Evolutionary conservation across 1,140 invertebrate species (phyloP), one percentile per base, ranked within the genome.

Genomic region (Rhopalosiphum maidis): DNA sequence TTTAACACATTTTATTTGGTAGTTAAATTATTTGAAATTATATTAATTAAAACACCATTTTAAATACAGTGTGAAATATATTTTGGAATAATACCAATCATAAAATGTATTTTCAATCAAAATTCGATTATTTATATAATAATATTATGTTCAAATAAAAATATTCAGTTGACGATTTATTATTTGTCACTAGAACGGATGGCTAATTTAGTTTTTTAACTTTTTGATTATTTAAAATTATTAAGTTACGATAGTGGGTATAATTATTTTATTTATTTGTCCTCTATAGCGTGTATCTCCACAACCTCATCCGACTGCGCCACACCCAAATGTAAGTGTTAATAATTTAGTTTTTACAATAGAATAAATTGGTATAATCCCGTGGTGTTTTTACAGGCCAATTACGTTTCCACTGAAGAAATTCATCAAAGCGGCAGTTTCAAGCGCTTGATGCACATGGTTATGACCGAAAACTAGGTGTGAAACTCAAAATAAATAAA

Each of bases 341-440:
- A 35, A 88, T n/a, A 41, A 54, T 93, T 90, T 30, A 18, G 15
- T 7, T n/a, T 85, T 90, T 89, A 7, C 21, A 30, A 8, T 48
- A 85, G 37, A 82, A 51, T 91, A 68, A 60, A 3, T 21, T 83
- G 60, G 15, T 51, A 51, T 86, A 48, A 48, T 35, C n/a, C n/a
- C 54, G 1, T 94, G 23, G 93, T 46, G 54, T 92, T 83, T 89
- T 94, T 94, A 35, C 85, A 94, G 94, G 91, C 95, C 48, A 96
- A 95, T 94, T 95, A 95, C 43, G 95, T 95, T 92, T 95, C 96
- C 48, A 95, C 95, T 41, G 97, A 98, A 94, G 97, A 96, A 94
- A 98, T 98, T 95, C 98, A 98, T 94, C 98, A 99, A 95, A 98
- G 98, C 95, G 97, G 97, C 95, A 98, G 97, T 94, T 99, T 98